A percentile compares a stretch with the other conserved stretches of the same genome.
phyloP scores from a whole-genome alignment of 2,888 invertebrate species.

The Phaedon cochleariae region DNA sequence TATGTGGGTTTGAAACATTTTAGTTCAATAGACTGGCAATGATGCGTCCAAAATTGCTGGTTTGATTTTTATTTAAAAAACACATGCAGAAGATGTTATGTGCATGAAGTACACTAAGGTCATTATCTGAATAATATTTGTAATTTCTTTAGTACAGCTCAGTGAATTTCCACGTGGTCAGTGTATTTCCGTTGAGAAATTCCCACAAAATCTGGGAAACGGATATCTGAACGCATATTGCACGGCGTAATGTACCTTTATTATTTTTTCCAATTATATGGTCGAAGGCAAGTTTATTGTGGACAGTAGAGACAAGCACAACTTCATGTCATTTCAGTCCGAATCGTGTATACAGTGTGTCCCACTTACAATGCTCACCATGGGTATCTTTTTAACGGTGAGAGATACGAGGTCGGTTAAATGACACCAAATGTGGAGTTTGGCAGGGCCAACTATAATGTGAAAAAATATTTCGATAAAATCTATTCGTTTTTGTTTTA shows the following conservation, averaged over 20 bases:
- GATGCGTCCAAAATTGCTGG: no score
- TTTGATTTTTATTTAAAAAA: no score
- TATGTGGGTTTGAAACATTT: not conserved
- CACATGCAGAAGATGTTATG: no score
- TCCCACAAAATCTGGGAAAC: conserved; percentile 42
- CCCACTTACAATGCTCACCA: no score
- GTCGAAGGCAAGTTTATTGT: not conserved
- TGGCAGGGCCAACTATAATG: no score
- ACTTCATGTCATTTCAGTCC: not conserved
- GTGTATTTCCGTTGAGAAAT: conserved; percentile 35
- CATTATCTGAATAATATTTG: not conserved
- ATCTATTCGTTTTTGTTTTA: no score
- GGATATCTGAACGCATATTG: conserved; percentile 41
- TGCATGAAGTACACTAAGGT: no score
- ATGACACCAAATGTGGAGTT: no score
- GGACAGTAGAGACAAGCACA: not conserved
- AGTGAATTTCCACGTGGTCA: conserved; percentile 35
- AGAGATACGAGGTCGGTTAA: no score
- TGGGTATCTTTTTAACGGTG: no score
- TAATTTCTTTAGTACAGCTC: not conserved
- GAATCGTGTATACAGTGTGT: not conserved
- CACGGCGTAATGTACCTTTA: conserved; percentile 39
- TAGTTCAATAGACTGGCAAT: no score
- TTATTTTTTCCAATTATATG: conserved; percentile 12
- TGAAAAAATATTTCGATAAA: no score